Evolutionary conservation across 2,888 invertebrate genomes (phyloP), one percentile per base, ranked within the genome.

Genomic region (Hirudinaria manillensis): DNA sequence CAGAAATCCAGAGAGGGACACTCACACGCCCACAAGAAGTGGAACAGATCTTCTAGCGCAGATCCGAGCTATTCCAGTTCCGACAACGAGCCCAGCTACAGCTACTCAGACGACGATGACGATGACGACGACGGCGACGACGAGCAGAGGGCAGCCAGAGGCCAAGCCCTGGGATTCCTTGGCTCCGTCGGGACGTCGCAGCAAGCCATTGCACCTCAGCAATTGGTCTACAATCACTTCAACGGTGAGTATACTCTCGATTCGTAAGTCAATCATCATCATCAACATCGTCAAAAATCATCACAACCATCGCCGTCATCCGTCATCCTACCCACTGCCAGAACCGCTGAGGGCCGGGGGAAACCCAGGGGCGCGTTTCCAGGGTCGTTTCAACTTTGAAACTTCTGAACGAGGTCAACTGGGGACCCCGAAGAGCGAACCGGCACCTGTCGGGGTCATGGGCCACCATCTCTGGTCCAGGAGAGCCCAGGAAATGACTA

Each of bases 71-170:
- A 10, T 29, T 61, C 61, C 24, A 61, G 61, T 29, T 61, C 61
- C 1, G 61, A 61, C 24, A 61, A 61, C 13, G 61, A 61, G 61
- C 61, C 24, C 24, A 61, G 61, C n/a, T 61, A 27, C 29, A 61
- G 61, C 61, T 27, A 61, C 61, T 61, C 61, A 61, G 61, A 61
- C 24, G 61, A 61, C 61, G 61, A 61, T 10, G 61, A 61, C 10
- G 61, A 61, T 10, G 61, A 24, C 29, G 61, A 61, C 24, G 61
- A 61, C n/a, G n/a, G 45, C 10, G 61, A 61, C 24, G 61, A 24
- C 7, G 61, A 61, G 24, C 24, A 61, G 10, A 61, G 29, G 61
- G 7, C 61, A 10, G 61, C 29, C 29, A 4, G 61, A 24, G 24
- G 61, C 21, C 61, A 27, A 61, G 29, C 24, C 29, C 24, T 61